These are phyloP conservation scores for Arvicola amphibius DNA, from an alignment of 2,797 vertebrate species.

Conservation along the genomic window DNA sequence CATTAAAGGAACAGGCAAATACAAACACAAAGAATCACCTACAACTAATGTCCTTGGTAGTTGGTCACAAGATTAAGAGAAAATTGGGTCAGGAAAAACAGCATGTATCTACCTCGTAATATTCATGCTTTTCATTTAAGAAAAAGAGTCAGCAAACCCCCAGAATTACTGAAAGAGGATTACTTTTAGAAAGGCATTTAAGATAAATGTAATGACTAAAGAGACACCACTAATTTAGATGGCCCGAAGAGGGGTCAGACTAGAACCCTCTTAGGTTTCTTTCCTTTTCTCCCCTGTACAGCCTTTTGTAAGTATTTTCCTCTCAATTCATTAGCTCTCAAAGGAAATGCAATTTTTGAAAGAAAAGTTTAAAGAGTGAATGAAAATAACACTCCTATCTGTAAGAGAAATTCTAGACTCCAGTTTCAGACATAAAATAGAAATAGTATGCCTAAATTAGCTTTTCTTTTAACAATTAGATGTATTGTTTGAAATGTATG, in stretches of 20 bases:
- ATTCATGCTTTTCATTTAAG: background rate
- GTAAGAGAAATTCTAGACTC: slow-evolving; percentile 59
- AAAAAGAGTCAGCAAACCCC: background rate
- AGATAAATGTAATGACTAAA: background rate
- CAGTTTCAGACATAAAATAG: slow-evolving; percentile 73
- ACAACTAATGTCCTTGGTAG: background rate
- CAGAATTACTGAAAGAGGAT: background rate
- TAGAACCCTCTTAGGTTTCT: background rate
- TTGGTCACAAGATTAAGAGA: background rate
- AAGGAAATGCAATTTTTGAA: slow-evolving; percentile 46
- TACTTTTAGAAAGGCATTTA: background rate
- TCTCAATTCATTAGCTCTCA: slow-evolving; percentile 18
- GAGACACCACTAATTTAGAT: background rate
- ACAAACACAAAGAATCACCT: slow-evolving; percentile 12
- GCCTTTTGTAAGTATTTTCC: background rate
- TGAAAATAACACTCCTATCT: background rate
- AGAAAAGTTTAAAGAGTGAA: slow-evolving; percentile 47
- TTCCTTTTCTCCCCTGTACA: background rate
- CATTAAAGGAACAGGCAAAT: slow-evolving; percentile 13
- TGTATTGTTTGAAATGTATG: slow-evolving; percentile 78
- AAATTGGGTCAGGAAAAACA: background rate
- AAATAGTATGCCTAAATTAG: slow-evolving; percentile 65
- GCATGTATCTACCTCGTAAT: background rate
- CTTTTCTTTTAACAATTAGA: slow-evolving; percentile 67
- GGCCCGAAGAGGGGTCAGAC: background rate